These are phyloP conservation scores for Neoscelio sp. DNA, from an alignment of 2,888 invertebrate genomes.

Conservation along the genomic window DNA sequence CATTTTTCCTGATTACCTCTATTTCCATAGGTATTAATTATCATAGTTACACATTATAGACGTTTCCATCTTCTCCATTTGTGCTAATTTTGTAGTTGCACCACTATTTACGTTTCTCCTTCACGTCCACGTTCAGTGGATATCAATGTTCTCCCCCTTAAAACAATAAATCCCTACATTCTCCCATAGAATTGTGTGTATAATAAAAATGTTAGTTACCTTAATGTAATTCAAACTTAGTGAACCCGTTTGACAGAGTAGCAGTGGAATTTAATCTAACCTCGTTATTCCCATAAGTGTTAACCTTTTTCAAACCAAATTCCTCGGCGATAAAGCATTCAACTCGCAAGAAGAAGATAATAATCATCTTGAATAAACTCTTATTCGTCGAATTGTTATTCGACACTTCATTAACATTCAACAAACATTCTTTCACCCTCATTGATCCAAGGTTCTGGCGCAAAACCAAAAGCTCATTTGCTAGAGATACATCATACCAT, in stretches of 20 bases:
- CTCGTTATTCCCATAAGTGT: conserved; percentile 9
- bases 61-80: conserved; percentile 34
- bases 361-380: not conserved
- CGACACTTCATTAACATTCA: conserved; percentile 42
- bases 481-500: conserved; percentile 62
- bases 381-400: conserved; percentile 17
- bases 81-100: conserved; percentile 47
- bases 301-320: not conserved
- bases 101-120: conserved; percentile 27
- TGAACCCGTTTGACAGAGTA: too few relatives aligned
- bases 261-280: conserved; percentile 12
- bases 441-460: conserved; percentile 63
- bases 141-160: not conserved
- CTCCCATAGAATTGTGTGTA: not conserved
- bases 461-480: conserved; percentile 65
- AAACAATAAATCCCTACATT: not conserved
- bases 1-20: too few relatives aligned
- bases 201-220: not conserved
- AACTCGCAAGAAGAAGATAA: conserved; percentile 10
- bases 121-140: conserved; percentile 9
- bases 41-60: not conserved
- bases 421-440: conserved; percentile 58
- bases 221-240: not conserved
- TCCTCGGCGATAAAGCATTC: not conserved
- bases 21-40: not conserved